phyloP scores from a whole-genome alignment of 1,140 invertebrate genomes.

The Apis laboriosa region DNA sequence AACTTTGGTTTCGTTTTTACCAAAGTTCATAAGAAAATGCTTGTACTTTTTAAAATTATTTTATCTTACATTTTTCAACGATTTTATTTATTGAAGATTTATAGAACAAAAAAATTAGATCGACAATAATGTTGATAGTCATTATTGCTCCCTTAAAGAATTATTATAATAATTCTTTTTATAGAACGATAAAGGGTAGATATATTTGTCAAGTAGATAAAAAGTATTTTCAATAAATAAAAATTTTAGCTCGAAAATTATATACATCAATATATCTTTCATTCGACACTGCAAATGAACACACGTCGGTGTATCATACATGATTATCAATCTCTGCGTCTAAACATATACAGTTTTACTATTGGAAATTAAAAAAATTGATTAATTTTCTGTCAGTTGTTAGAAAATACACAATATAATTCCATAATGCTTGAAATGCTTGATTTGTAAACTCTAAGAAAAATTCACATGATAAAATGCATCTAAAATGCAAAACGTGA shows the following conservation, averaged over 20 bases:
- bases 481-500: not conserved
- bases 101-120: not conserved
- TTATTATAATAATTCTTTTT: not conserved
- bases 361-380: not conserved
- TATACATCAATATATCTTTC: slow-evolving; percentile 2
- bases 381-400: not conserved
- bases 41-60: not conserved
- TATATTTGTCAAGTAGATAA: not conserved
- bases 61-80: not conserved
- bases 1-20: not conserved
- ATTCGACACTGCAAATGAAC: slow-evolving; percentile 36
- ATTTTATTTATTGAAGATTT: not conserved
- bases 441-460: not conserved
- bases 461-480: not conserved
- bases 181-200: not conserved
- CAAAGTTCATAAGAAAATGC: not conserved
- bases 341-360: not conserved
- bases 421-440: not conserved
- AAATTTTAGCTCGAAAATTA: not conserved
- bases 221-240: not conserved
- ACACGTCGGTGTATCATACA: slow-evolving; percentile 29
- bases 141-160: not conserved
- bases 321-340: not conserved
- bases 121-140: not conserved
- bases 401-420: not conserved